A percentile compares a stretch with the other conserved stretches of the same genome.
Evolutionary conservation across 2,888 invertebrate genomes (phyloP).

Genomic region (Horisme vitalbata): DNA sequence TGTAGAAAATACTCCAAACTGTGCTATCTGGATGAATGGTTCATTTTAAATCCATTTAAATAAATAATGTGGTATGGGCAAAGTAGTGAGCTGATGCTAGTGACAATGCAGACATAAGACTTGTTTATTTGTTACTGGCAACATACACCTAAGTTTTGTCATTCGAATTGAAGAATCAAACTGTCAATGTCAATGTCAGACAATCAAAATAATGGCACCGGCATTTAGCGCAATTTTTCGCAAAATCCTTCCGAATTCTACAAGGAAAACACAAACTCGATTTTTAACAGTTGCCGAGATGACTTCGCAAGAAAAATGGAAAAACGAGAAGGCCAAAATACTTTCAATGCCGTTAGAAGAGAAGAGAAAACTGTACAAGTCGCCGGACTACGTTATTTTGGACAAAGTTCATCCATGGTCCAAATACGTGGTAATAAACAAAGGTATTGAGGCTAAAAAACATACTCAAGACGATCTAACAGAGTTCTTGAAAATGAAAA

Average conservation of each 20-base stretch:
- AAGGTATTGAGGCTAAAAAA: conserved; percentile 60
- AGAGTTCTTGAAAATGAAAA: conserved; percentile 55
- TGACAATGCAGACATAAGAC: too few relatives aligned
- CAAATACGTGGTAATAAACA: conserved; percentile 66
- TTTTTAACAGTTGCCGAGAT: conserved; percentile 57
- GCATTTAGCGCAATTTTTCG: conserved; percentile 27
- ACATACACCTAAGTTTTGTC: too few relatives aligned
- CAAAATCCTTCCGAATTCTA: conserved; percentile 26
- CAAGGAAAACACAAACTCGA: conserved; percentile 22
- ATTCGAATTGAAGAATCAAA: neutral
- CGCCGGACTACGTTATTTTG: conserved; percentile 59
- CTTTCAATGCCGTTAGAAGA: conserved; percentile 76
- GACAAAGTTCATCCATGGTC: conserved; percentile 82
- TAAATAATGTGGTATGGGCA: too few relatives aligned
- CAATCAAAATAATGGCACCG: conserved; percentile 39
- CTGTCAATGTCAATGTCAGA: neutral
- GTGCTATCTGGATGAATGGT: too few relatives aligned
- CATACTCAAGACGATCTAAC: conserved; percentile 58
- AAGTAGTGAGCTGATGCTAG: too few relatives aligned
- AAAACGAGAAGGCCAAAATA: conserved; percentile 77
- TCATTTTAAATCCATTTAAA: too few relatives aligned
- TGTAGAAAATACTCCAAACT: too few relatives aligned
- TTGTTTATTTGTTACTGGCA: too few relatives aligned
- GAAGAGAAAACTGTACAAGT: conserved; percentile 77
- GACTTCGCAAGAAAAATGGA: conserved; percentile 67